phyloP scores from a whole-genome alignment of 2,797 vertebrate species.

The Danio kyathit region DNA sequence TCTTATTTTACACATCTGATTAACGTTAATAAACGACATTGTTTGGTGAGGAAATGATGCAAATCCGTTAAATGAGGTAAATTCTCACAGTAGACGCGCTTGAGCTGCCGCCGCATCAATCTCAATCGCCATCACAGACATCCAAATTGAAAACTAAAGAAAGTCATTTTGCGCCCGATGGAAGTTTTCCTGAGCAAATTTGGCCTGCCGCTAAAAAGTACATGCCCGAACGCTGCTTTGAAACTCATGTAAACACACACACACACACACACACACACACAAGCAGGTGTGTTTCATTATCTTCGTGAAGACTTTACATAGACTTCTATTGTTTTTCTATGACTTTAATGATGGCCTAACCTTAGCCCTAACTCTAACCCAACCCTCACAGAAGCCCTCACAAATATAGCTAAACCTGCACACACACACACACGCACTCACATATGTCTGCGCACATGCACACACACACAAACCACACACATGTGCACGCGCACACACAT shows the following conservation, averaged over 20 bases:
- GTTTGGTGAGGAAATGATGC: slow-evolving; percentile 75
- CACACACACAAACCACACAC: too few species aligned
- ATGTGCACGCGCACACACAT: too few species aligned
- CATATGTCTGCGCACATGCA: too few species aligned
- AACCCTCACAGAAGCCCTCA: too few species aligned
- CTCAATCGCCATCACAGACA: slow-evolving; percentile 72
- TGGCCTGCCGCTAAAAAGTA: slow-evolving; percentile 80
- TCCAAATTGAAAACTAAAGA: slow-evolving; percentile 76
- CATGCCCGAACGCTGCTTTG: slow-evolving; percentile 74
- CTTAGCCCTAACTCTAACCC: too few species aligned
- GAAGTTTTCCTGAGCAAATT: slow-evolving; percentile 82
- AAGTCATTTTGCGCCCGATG: slow-evolving; percentile 80
- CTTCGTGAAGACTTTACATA: too few species aligned
- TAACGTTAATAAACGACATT: slow-evolving; percentile 71
- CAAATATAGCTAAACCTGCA: too few species aligned
- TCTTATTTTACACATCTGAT: slow-evolving; percentile 50
- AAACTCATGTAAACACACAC: slow-evolving; percentile 40
- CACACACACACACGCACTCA: too few species aligned
- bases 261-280: too few species aligned
- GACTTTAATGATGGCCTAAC: too few species aligned
- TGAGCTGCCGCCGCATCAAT: slow-evolving; percentile 76
- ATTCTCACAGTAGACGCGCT: slow-evolving; percentile 66
- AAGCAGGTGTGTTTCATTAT: too few species aligned
- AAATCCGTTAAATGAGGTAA: slow-evolving; percentile 72
- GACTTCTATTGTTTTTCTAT: too few species aligned